Evolutionary conservation across 2,888 invertebrate genomes (phyloP), one percentile per base, ranked within the genome.

Genomic region (Orthonevra nobilis): DNA sequence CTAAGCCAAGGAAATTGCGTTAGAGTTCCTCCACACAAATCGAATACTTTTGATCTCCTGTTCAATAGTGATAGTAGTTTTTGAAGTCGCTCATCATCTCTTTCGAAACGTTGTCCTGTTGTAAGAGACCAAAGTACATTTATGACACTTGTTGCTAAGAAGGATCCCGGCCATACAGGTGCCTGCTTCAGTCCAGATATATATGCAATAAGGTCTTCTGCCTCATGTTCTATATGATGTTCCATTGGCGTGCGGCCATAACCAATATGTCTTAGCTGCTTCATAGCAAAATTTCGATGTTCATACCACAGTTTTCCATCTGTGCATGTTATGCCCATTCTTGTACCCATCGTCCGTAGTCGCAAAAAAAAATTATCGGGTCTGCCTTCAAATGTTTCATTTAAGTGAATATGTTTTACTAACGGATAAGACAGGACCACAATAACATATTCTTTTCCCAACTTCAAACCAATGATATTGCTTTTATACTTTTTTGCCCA

Each of bases 51-150:
- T 0, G 91, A 89, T 40, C 92, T 86, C 28, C 87, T 84, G 26
- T 87, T 85, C 83, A 92, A 85, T 5, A 92, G 84, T 4, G 88
- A 84, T 3, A 92, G 83, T 5, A 92, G 84, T 2, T 85, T 85
- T 1, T 86, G 82, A 30, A 92, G 82, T 10, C 88, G 85, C 3
- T 85, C 81, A 77, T 91, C 90, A 2, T 88, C 86, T 34, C 89
- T 86, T n/a, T 87, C 82, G 30, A 92, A 89, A 28, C 90, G 61
- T 60, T 86, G 84, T n/a, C 91, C 91, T 7, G 92, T 91, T 2
- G 90, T 89, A 20, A 93, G 85, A 9, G 89, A 89, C 93, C 93
- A 94, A 5, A 94, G 85, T 0, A 93, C 91, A 84, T 93, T 93
- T 40, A 94, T 89, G 0, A 93, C 91, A 28, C 90, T 90, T 2